Evolutionary conservation across 2,888 invertebrate species (phyloP), one percentile per base, ranked within the genome.

Genomic region (Rhamnusium bicolor): DNA sequence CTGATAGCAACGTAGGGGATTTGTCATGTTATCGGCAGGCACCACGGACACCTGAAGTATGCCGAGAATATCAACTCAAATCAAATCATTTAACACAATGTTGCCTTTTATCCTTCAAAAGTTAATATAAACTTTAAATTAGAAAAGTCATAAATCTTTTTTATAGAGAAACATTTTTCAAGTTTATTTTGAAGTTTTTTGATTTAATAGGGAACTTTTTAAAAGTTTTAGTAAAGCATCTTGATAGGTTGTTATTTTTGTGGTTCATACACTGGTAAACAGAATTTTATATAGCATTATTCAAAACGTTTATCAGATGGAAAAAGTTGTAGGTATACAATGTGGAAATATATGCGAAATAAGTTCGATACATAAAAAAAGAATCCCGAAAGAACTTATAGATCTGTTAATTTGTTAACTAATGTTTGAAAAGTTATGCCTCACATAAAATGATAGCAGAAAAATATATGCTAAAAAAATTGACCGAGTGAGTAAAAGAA

Each of bases 1-100:
- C 77, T 75, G 80, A 79, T 80, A 79, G 79, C 77, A 76, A 77
- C 76, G 75, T 68, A 75, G 78, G 75, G 27, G 80, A 81, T 81
- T 80, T 81, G 80, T 80, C 80, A 79, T 80, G 79, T 79, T 81
- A 61, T 61, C 56, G 56, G 56, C 27, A n/a, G 14, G 19, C 40
- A 19, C 60, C 27, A 19, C 49, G 32, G 27, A 21, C 51, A 63
- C 63, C 63, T 63, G 49, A 47, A 29, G 27, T 63, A 63, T 24
- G 63, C 10, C 27, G 32, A 12, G 53, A 63, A 63, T 63, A 63
- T 63, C 63, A 51, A 51, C 49, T 63, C 21, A 3, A 47, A 47
- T 32, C 19, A 14, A 18, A 54, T 32, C 58, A 32, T 58, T 58
- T 58, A 58, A 32, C 24, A 58, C 58, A 32, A 58, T 58, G 58